Base-by-base conservation (phyloP, 2,888 invertebrate species). In the Dryobotodes eremita region DNA sequence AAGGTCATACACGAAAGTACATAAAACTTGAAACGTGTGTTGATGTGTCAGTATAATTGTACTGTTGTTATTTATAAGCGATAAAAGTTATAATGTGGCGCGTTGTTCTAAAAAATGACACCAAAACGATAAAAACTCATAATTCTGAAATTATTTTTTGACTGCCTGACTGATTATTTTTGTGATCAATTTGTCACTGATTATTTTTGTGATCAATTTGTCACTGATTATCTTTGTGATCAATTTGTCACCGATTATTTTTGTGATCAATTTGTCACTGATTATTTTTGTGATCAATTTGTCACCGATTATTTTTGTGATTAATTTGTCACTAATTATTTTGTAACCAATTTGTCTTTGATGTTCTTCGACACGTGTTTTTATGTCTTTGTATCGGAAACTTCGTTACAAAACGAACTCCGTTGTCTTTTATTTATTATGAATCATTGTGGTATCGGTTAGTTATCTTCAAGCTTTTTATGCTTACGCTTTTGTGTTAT, bases 381-480 rank as follows among this genome's bases (percentile, higher is more conserved):
- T 65, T 46, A 53, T 64, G 42, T 71, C 15, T 74, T 55, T 80
- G 65, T 70, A 69, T 59, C 72, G 84, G 87, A 87, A 85, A 88
- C 42, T 48, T 90, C 87, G 86, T 88, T 77, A 48, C 46, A 72
- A 85, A 75, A 88, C 88, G 88, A 86, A 86, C 77, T 86, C 86
- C 86, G 68, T 64, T 76, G 75, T 88, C 77, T 62, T 85, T 61
- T 83, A 75, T 82, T 36, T 69, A 77, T 81, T 20, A 42, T 71
- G 66, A 75, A 77, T 76, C 79, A 83, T 84, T 78, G 71, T 77
- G 82, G 81, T 83, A 82, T 77, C 55, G 71, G 62, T 62, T 71
- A 82, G 79, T 83, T 82, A 76, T 89, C 89, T 89, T 88, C 84
- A 61, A 88, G 86, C 87, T 85, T 84, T 57, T 13, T 83, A 82